Base-by-base conservation (phyloP, 2,888 invertebrate species). In the Ophraella communa region DNA sequence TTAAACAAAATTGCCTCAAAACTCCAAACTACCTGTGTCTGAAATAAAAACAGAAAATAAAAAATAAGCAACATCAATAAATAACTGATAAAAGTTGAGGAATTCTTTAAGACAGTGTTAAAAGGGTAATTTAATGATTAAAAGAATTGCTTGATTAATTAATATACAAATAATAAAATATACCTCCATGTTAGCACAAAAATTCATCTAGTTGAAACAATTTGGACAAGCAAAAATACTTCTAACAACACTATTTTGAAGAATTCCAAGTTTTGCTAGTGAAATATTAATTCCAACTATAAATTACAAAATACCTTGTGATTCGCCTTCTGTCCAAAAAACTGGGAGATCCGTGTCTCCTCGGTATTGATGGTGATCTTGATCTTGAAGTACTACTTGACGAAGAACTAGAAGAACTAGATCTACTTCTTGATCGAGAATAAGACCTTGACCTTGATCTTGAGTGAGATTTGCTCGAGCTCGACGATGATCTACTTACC, bases 301-400 rank as follows among this genome's bases (percentile, higher is more conserved):
- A 5, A 33, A 17, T 27, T 20, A 24, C 23, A 49, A 33, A 70
- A 83, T 89, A 97, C 96, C 96, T 97, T 74, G 97, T 97, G 78
- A 97, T 97, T 74, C 97, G 88, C 64, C 97, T 87, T 75, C 95
- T 87, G 83, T 96, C 96, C 67, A 96, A 85, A 84, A 96, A 96
- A 82, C 95, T 95, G 18, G 97, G 97, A 62, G 96, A 96, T 45
- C 96, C 96, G 74, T 93, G 91, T 66, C 96, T 88, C 62, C 96
- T 86, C 55, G 96, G 95, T 81, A 96, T 96, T 65, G 96, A 96
- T 1, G 68, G 64, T 35, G 87, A 83, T 73, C 84, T 85, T 47
- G 70, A 69, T 14, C 69, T 60, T 11, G 66, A 53, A 14, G 62
- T 60, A 53, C 65, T 87, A 3, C 85, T 85, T 17, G 64, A 62